Conservation (phyloP, 2,888 invertebrate genomes). For the Euclidia mi region DNA sequence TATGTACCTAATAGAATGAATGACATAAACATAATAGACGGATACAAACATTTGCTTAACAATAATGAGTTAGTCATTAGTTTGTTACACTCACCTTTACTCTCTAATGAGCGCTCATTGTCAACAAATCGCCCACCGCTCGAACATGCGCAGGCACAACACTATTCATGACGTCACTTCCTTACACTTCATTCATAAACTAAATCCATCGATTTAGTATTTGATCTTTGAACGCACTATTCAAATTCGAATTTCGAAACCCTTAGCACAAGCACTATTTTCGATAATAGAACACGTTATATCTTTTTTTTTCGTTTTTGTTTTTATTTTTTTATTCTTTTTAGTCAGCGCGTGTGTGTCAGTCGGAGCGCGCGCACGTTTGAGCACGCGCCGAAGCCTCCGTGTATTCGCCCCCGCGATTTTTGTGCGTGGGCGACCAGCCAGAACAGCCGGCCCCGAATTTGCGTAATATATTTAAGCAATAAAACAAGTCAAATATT, state of each 20-base stretch:
- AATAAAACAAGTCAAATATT: conserved; percentile 70
- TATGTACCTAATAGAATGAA: no score
- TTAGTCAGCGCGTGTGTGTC: conserved; percentile 80
- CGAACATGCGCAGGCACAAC: conserved; percentile 82
- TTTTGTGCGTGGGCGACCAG: conserved; percentile 80
- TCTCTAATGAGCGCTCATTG: conserved; percentile 87
- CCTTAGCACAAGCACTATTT: conserved; percentile 48
- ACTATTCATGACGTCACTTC: conserved; percentile 89
- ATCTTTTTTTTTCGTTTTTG: conserved; percentile 61
- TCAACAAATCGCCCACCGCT: conserved; percentile 76
- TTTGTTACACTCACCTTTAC: conserved; percentile 83
- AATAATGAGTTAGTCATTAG: conserved; percentile 70
- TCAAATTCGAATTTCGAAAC: conserved; percentile 48
- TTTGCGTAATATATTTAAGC: conserved; percentile 86
- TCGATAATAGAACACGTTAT: conserved; percentile 42
- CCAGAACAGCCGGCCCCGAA: conserved; percentile 78
- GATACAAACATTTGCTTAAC: conserved; percentile 62
- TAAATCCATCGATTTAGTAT: conserved; percentile 68
- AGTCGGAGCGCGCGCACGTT: conserved; percentile 83
- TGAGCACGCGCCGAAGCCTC: conserved; percentile 86
- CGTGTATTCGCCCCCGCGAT: conserved; percentile 84
- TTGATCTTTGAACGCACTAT: conserved; percentile 66
- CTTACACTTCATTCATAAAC: conserved; percentile 87
- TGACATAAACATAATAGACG: conserved; percentile 20
- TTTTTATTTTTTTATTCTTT: conserved; percentile 44